phyloP scores from a whole-genome alignment of 2,888 invertebrate genomes.

The Drosophila tripunctata region DNA sequence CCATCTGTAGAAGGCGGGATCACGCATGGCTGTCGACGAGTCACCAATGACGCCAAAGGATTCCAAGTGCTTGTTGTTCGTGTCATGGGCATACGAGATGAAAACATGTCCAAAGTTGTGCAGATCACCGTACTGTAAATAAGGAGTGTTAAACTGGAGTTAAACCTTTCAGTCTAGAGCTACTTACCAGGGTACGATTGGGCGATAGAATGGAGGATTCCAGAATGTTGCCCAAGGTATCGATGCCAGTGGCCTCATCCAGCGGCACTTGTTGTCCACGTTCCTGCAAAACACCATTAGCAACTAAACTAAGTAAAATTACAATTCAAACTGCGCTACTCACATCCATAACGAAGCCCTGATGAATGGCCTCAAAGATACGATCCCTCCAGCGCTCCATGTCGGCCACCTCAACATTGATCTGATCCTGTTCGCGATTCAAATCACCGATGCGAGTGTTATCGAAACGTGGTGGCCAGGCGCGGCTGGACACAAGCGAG shows the following conservation, averaged over 20 bases:
- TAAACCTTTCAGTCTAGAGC: rapidly evolving
- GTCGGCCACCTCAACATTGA: constrained; percentile 88
- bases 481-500: constrained; percentile 89
- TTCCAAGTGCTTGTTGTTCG: constrained; percentile 90
- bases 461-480: constrained; percentile 90
- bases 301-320: too few relatives aligned
- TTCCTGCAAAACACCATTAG: constrained; percentile 83
- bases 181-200: constrained; percentile 86
- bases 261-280: constrained; percentile 86
- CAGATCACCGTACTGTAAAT: constrained; percentile 88
- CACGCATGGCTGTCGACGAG: constrained; percentile 93
- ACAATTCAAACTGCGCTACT: too few relatives aligned
- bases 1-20: constrained; percentile 94
- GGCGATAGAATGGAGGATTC: constrained; percentile 90
- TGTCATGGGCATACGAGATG: constrained; percentile 91
- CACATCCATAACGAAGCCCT: constrained; percentile 86
- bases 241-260: constrained; percentile 89
- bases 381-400: constrained; percentile 91
- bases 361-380: constrained; percentile 89
- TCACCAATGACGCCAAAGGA: constrained; percentile 93
- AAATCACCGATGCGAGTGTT: constrained; percentile 86
- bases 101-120: constrained; percentile 90
- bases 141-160: rapidly evolving
- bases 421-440: constrained; percentile 88
- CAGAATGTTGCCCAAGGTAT: constrained; percentile 91